Evolutionary conservation across 2,888 invertebrate genomes (phyloP).

Genomic region (Lacanobia oleracea): DNA sequence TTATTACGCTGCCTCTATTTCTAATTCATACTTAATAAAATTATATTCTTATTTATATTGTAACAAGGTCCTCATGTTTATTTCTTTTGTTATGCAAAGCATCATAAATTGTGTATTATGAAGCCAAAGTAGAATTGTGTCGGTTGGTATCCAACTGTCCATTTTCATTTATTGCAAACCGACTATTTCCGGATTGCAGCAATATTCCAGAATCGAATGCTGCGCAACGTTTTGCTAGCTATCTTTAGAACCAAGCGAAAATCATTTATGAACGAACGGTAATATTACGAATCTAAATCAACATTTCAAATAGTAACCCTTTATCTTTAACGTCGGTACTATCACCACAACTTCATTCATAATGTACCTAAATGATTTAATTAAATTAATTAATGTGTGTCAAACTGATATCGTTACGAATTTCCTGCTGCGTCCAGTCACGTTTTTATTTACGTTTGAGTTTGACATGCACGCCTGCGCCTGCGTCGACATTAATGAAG

Average conservation of each 20-base stretch:
- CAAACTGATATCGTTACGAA: constrained; percentile 39
- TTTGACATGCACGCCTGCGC: constrained; percentile 30
- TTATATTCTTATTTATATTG: constrained; percentile 9
- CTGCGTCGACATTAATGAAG: constrained; percentile 17
- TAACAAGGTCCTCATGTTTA: not conserved
- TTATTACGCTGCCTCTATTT: constrained; percentile 10
- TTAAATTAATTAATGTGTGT: constrained; percentile 52
- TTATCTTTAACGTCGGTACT: constrained; percentile 33
- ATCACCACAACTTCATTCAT: constrained; percentile 51
- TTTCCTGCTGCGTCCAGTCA: constrained; percentile 49
- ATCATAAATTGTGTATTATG: not conserved
- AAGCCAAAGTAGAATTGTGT: constrained; percentile 30
- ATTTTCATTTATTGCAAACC: constrained; percentile 32
- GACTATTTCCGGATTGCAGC: constrained; percentile 48
- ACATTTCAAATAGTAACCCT: constrained; percentile 11
- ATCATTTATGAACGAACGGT: constrained; percentile 16
- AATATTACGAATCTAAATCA: not conserved
- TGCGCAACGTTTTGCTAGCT: constrained; percentile 17
- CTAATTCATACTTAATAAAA: not conserved
- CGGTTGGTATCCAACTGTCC: not conserved
- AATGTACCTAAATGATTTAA: constrained; percentile 39
- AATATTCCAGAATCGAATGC: constrained; percentile 40
- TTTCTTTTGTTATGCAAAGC: constrained; percentile 3
- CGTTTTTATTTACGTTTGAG: constrained; percentile 49
- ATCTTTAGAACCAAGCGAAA: constrained; percentile 38